Evolutionary conservation across 2,113 vertebrate genomes (phyloP).

Genomic region (Aviceda subcristata): DNA sequence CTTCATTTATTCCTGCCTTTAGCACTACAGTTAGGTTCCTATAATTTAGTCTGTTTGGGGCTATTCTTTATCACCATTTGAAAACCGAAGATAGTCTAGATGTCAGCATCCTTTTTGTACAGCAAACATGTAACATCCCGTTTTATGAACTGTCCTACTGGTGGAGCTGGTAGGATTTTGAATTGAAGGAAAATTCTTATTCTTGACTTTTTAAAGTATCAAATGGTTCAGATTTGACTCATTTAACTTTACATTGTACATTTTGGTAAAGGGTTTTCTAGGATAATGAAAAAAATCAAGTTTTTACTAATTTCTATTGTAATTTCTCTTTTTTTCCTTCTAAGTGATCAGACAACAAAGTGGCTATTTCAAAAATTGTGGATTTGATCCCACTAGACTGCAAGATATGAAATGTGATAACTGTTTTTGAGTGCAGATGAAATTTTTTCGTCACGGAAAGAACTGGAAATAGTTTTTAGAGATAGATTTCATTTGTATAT

Average conservation of each 20-base stretch:
- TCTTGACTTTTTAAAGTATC: neutral
- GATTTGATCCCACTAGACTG: neutral
- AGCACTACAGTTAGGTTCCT: neutral
- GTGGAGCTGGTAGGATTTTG: neutral
- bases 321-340: neutral
- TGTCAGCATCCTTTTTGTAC: neutral
- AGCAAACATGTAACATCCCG: neutral
- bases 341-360: neutral
- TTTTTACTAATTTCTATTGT: neutral
- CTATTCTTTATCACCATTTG: neutral
- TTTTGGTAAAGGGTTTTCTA: neutral
- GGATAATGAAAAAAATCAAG: accelerated
- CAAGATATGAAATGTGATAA: neutral
- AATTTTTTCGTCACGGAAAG: neutral
- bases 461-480: neutral
- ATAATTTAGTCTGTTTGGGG: neutral
- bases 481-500: neutral
- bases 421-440: neutral
- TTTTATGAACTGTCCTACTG: neutral
- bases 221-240: neutral
- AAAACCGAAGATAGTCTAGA: neutral
- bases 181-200: neutral
- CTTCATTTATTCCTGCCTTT: neutral
- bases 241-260: neutral
- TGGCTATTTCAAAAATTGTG: neutral